phyloP scores from a whole-genome alignment of 2,113 vertebrate genomes.

The Diphyllodes magnificus region DNA sequence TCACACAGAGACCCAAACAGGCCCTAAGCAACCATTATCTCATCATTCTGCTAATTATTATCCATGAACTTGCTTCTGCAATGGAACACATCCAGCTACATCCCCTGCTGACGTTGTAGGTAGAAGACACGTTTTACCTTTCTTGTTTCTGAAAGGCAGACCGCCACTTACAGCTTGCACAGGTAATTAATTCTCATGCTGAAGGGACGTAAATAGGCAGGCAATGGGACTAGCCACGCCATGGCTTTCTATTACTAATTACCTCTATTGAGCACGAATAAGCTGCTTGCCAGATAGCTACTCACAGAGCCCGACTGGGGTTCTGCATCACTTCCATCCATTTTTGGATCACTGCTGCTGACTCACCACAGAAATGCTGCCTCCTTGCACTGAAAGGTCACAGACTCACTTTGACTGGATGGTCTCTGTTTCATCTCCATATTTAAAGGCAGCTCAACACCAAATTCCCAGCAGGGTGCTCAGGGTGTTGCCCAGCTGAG shows the following conservation, averaged over 20 bases:
- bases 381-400: background rate
- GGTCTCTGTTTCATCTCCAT: background rate
- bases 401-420: background rate
- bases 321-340: background rate
- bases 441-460: background rate
- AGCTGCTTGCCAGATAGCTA: background rate
- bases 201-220: background rate
- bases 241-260: background rate
- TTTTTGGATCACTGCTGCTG: background rate
- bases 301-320: background rate
- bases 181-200: background rate
- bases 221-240: background rate
- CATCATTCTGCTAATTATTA: background rate
- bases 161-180: background rate
- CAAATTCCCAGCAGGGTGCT: background rate
- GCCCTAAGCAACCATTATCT: background rate
- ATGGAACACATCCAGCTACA: background rate
- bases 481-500: background rate
- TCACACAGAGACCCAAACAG: background rate
- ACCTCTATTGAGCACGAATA: background rate
- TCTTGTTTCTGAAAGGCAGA: background rate
- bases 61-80: background rate
- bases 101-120: fast-evolving
- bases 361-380: background rate
- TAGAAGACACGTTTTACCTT: background rate